Conservation (phyloP, 2,113 vertebrate species). For the Ctenomys sociabilis region DNA sequence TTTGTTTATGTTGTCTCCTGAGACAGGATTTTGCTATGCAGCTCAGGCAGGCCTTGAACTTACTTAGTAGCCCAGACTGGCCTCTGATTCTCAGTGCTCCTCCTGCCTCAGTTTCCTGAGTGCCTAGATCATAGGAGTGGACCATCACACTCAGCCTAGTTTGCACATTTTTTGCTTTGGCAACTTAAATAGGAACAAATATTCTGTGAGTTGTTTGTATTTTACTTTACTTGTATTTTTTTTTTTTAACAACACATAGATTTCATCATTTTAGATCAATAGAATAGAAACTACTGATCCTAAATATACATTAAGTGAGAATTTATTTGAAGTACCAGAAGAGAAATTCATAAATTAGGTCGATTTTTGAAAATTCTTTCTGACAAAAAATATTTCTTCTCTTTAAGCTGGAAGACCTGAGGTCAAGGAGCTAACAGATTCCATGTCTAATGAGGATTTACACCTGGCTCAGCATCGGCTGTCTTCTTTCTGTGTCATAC, state of each 20-base stretch:
- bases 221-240: not conserved
- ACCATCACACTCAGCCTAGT: too few species aligned
- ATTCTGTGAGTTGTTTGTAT: not conserved
- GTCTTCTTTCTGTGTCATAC: too few species aligned
- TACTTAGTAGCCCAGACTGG: too few species aligned
- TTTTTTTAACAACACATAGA: not conserved
- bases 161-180: not conserved
- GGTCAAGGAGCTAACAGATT: not conserved
- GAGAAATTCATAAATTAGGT: not conserved
- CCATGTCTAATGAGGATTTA: not conserved
- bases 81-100: too few species aligned
- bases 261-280: not conserved
- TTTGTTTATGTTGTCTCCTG: too few species aligned
- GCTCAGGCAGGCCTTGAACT: too few species aligned
- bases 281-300: not conserved
- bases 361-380: not conserved
- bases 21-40: too few species aligned
- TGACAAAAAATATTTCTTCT: not conserved
- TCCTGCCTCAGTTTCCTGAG: too few species aligned
- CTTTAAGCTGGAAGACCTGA: not conserved
- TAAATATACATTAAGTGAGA: conserved; percentile 1
- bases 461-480: not conserved
- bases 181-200: not conserved
- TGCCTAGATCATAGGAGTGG: not conserved
- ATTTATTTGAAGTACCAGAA: not conserved